phyloP scores from a whole-genome alignment of 1,140 invertebrate genomes.

The Scaptomyza graminum region DNA sequence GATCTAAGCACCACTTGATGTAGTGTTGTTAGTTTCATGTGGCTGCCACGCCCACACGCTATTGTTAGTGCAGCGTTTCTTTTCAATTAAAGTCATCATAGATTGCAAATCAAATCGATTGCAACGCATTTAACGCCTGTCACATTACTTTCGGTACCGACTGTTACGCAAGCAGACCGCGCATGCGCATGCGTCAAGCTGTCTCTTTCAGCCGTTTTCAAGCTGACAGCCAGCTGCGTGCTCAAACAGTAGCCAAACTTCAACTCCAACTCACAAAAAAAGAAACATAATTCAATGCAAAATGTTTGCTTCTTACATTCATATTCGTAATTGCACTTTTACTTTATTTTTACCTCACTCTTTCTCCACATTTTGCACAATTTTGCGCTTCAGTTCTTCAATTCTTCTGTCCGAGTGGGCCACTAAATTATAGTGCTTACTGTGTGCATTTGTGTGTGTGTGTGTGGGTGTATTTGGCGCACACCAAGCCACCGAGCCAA shows the following conservation, averaged over 20 bases:
- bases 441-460: slow-evolving; percentile 27
- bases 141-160: slow-evolving; percentile 67
- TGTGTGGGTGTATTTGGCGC: slow-evolving; percentile 42
- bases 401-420: slow-evolving; percentile 36
- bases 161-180: slow-evolving; percentile 57
- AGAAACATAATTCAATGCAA: no score
- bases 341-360: slow-evolving; percentile 49
- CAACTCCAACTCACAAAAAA: not conserved
- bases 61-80: slow-evolving; percentile 46
- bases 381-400: slow-evolving; percentile 43
- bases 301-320: not conserved
- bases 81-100: slow-evolving; percentile 77
- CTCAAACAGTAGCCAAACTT: slow-evolving; percentile 30
- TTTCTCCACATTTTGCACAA: slow-evolving; percentile 54
- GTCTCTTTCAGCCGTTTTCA: slow-evolving; percentile 9
- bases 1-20: slow-evolving; percentile 49
- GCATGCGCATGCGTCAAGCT: slow-evolving; percentile 41
- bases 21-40: slow-evolving; percentile 13
- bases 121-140: slow-evolving; percentile 75
- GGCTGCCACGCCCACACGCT: slow-evolving; percentile 37
- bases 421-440: slow-evolving; percentile 38
- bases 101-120: slow-evolving; percentile 81
- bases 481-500: slow-evolving; percentile 30
- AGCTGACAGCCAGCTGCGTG: slow-evolving; percentile 1
- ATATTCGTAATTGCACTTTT: slow-evolving; percentile 55